Evolutionary conservation across 2,113 vertebrate species (phyloP), one percentile per base, ranked within the genome.

Genomic region (Sylvicapra grimmia): DNA sequence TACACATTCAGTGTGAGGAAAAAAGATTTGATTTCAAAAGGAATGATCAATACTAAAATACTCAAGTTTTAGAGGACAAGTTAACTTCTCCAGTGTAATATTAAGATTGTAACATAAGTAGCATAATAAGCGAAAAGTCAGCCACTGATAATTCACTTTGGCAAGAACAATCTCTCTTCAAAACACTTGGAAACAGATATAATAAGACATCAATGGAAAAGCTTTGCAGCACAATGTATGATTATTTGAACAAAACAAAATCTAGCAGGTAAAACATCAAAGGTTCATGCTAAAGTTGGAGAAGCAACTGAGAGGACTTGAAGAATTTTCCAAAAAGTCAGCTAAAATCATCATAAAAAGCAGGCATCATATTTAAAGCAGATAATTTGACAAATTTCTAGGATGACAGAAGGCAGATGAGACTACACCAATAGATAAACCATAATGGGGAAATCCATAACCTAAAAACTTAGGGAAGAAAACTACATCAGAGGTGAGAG

Each of bases 11-110:
- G 8, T 58, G 27, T 68, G 12, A 47, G 10, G 8, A 68, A 82
- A 90, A 94, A 72, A 93, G 13, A 96, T 72, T 25, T 85, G n/a
- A 56, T 97, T 94, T 91, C 44, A 92, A 97, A 98, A 91, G 31
- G 15, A 95, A 90, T 31, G 56, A 88, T 15, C 72, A 96, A 56
- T 44, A 91, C 16, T 89, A 86, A 89, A 80, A 75, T 90, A 19
- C 29, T 90, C 61, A 88, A 36, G 33, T 63, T 72, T 72, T 40
- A 72, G 18, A 59, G 4, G 31, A 63, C 31, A 63, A 63, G 61
- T 63, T 63, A 63, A 33, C 59, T 75, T 94, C 58, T 56, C 58
- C 59, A 5, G 8, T 44, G 21, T 56, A 90, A 33, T 16, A 72
- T 72, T 72, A 72, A 49, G 10, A 87, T 89, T 90, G 90, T 68